Conservation (phyloP, 2,113 vertebrate genomes). For the Struthidea cinerea region DNA sequence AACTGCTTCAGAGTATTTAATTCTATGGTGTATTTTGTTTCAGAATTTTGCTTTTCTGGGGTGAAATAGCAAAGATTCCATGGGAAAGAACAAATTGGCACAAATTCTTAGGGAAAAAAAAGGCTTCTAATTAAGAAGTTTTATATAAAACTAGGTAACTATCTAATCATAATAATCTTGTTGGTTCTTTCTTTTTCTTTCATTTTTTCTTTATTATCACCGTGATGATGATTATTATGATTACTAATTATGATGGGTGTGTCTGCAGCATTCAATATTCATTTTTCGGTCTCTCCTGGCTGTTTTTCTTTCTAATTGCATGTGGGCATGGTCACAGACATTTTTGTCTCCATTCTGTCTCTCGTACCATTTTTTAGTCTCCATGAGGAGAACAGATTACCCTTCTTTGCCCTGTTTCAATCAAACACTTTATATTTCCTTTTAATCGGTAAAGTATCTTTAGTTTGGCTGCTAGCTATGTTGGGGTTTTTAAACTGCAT, state of each 20-base stretch:
- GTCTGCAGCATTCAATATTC: background rate
- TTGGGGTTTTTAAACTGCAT: background rate
- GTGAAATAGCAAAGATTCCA: background rate
- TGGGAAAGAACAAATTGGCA: background rate
- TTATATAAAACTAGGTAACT: background rate
- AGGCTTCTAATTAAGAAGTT: background rate
- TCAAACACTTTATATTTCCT: background rate
- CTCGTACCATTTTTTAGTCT: background rate
- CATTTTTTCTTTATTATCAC: background rate
- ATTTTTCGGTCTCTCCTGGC: background rate
- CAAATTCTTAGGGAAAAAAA: background rate
- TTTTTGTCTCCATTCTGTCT: background rate
- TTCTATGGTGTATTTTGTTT: background rate
- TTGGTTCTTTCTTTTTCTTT: background rate
- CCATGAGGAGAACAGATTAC: background rate
- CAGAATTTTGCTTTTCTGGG: background rate
- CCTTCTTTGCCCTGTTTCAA: background rate
- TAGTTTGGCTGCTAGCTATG: background rate
- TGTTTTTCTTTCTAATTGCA: background rate
- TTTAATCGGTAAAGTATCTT: background rate
- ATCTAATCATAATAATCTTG: background rate
- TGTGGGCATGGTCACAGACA: fast-evolving
- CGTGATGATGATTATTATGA: background rate
- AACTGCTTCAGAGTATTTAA: background rate
- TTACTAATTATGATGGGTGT: background rate